These are phyloP conservation scores for Unio delphinus DNA, from an alignment of 2,888 invertebrate species.

Conservation along the genomic window DNA sequence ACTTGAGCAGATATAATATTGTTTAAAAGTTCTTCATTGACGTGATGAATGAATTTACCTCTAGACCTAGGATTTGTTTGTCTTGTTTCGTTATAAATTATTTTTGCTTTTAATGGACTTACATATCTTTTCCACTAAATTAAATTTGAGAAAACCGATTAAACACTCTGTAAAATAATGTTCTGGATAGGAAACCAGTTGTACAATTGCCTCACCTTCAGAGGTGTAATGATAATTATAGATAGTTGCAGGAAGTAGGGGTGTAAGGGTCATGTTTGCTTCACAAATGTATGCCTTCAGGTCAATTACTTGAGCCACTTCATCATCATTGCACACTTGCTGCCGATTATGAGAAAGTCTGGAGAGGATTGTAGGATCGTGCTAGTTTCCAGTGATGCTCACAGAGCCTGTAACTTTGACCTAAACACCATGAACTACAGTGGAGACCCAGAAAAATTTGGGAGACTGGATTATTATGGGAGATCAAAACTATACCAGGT, in stretches of 20 bases:
- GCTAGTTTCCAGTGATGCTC: slow-evolving; percentile 46
- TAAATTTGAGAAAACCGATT: too few relatives aligned
- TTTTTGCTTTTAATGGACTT: too few relatives aligned
- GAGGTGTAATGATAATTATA: not conserved
- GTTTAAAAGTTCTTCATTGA: too few relatives aligned
- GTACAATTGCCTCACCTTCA: not conserved
- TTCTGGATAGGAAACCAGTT: not conserved
- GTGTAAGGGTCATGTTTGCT: not conserved
- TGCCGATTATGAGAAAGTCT: slow-evolving; percentile 44
- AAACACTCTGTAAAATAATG: too few relatives aligned
- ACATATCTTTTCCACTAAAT: too few relatives aligned
- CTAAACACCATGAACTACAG: slow-evolving; percentile 33
- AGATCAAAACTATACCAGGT: slow-evolving; percentile 54
- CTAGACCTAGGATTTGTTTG: too few relatives aligned
- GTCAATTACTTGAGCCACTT: slow-evolving; percentile 55
- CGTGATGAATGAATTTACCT: too few relatives aligned
- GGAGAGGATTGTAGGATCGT: slow-evolving; percentile 42
- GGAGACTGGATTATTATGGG: slow-evolving; percentile 38
- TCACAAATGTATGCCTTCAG: slow-evolving; percentile 10
- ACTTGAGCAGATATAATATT: too few relatives aligned
- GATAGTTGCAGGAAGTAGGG: too few relatives aligned
- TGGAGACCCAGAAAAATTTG: slow-evolving; percentile 24
- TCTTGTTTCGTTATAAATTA: too few relatives aligned
- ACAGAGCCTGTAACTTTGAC: slow-evolving; percentile 29
- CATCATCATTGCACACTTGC: slow-evolving; percentile 39